Evolutionary conservation across 1,140 invertebrate genomes (phyloP).

Genomic region (Lepidurus couesii): DNA sequence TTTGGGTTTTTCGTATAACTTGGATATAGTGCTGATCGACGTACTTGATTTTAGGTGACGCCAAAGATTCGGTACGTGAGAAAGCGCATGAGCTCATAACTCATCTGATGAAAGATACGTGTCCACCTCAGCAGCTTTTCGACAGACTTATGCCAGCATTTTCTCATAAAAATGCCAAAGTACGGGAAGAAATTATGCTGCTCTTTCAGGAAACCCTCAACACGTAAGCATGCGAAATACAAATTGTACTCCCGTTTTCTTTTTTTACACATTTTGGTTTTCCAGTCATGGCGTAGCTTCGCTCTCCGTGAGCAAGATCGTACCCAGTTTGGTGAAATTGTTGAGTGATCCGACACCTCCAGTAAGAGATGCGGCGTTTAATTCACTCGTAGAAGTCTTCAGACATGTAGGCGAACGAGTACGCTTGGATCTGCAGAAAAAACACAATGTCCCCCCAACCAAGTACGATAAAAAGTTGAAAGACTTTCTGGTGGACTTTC

Average conservation of each 20-base stretch:
- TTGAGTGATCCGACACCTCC: conserved; percentile 82
- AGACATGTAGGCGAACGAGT: conserved; percentile 87
- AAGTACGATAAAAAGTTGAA: conserved; percentile 55
- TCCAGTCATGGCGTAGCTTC: conserved; percentile 73
- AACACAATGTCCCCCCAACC: conserved; percentile 59
- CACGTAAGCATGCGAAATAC: conserved; percentile 54
- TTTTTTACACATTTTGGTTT: conserved; percentile 41
- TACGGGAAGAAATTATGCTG: conserved; percentile 72
- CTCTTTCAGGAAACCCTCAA: conserved; percentile 73
- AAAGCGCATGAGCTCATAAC: conserved; percentile 71
- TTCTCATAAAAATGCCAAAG: conserved; percentile 77
- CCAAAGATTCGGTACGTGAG: conserved; percentile 74
- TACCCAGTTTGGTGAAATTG: conserved; percentile 73
- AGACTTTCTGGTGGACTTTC: not conserved
- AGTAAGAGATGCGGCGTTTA: conserved; percentile 78
- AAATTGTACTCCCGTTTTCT: conserved; percentile 32
- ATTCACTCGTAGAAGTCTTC: conserved; percentile 82
- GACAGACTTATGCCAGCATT: conserved; percentile 69
- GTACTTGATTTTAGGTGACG: conserved; percentile 55
- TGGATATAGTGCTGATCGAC: conserved; percentile 28
- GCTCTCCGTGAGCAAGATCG: conserved; percentile 69
- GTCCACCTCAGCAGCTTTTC: conserved; percentile 70
- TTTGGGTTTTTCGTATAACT: conserved; percentile 1
- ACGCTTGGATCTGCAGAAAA: conserved; percentile 71
- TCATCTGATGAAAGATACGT: conserved; percentile 71